These are phyloP conservation scores for Scaptomyza cyrtandrae DNA, from an alignment of 2,888 invertebrate species.

Conservation along the genomic window DNA sequence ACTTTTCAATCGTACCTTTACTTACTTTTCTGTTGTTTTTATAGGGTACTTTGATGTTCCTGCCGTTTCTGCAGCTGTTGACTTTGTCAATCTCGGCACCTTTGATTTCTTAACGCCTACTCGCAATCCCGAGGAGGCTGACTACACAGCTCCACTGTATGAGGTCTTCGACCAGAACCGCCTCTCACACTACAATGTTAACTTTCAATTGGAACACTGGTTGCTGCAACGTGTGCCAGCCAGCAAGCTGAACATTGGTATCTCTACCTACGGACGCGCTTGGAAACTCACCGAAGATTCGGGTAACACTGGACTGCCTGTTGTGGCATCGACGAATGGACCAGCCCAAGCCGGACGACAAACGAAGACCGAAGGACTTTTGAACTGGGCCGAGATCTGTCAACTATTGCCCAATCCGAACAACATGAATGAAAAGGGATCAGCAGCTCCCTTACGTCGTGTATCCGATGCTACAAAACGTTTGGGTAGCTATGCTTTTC, in stretches of 20 bases:
- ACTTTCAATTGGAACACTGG: constrained; percentile 89
- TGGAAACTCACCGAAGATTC: constrained; percentile 92
- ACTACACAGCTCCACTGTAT: constrained; percentile 90
- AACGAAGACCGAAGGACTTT: constrained; percentile 89
- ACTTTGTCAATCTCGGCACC: constrained; percentile 91
- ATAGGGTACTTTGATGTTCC: constrained; percentile 92
- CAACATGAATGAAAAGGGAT: constrained; percentile 86
- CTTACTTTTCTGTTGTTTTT: background rate
- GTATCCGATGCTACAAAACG: constrained; percentile 92
- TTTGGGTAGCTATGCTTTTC: constrained; percentile 92
- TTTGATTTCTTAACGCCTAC: constrained; percentile 92
- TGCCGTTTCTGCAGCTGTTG: constrained; percentile 89
- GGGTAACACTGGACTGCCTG: constrained; percentile 90
- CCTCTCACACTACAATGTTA: constrained; percentile 87
- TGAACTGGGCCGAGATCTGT: constrained; percentile 93
- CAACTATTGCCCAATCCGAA: constrained; percentile 89
- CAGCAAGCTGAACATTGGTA: constrained; percentile 89
- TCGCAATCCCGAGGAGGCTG: constrained; percentile 91
- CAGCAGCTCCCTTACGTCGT: constrained; percentile 88
- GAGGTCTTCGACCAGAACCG: constrained; percentile 89
- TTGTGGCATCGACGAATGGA: constrained; percentile 88
- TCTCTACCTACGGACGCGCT: constrained; percentile 90
- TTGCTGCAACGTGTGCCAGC: constrained; percentile 86
- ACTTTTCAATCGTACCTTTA: background rate
- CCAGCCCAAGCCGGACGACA: constrained; percentile 90